A percentile compares a stretch with the other conserved stretches of the same genome.
These are phyloP conservation scores for Mythimna ferrago DNA, from an alignment of 2,888 invertebrate species.

Conservation along the genomic window DNA sequence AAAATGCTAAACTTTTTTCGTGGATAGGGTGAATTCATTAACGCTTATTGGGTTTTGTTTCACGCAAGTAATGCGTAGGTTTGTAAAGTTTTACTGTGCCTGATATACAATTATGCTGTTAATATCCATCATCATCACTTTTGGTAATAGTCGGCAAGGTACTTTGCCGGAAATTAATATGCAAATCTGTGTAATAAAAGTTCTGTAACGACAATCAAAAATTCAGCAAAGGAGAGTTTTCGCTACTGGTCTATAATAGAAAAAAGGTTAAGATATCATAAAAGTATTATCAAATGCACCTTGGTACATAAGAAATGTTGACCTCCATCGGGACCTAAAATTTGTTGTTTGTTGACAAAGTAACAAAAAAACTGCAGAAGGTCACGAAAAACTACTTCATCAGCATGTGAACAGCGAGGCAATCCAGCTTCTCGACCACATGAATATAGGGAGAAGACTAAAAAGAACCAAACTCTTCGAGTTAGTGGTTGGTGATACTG, in stretches of 20 bases:
- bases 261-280: not conserved
- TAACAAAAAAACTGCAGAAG: no score
- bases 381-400: no score
- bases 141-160: not conserved
- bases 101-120: slow-evolving; percentile 24
- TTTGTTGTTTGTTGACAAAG: no score
- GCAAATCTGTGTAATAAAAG: not conserved
- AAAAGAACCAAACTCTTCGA: no score
- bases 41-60: slow-evolving; percentile 42
- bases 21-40: slow-evolving; percentile 56
- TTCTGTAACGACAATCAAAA: not conserved
- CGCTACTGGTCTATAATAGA: not conserved
- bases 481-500: no score
- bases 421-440: no score
- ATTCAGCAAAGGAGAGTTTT: not conserved
- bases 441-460: no score
- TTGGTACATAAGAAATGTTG: no score
- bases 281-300: not conserved
- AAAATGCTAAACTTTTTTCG: slow-evolving; percentile 46
- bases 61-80: slow-evolving; percentile 33
- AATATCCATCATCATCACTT: slow-evolving; percentile 14
- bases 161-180: slow-evolving; percentile 24
- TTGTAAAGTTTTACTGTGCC: slow-evolving; percentile 23
- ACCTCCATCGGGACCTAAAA: no score
- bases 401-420: no score